Base-by-base conservation (phyloP, 2,888 invertebrate species). In the Pseudococcus jackbeardsleyi region DNA sequence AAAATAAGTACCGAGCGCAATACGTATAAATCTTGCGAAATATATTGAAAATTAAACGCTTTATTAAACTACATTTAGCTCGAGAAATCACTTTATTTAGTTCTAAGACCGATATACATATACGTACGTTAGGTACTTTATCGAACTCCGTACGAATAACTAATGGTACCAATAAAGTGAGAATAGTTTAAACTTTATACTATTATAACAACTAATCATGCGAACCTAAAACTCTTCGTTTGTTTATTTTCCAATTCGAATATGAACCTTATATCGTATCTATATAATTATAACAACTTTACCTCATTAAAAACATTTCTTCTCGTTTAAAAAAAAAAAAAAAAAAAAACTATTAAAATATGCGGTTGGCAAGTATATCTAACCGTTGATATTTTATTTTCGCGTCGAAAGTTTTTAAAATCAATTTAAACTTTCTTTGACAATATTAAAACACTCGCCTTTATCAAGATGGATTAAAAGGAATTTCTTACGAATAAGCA, bases 381-480 rank as follows among this genome's bases (percentile, higher is more conserved):
- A 54, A 54, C 17, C 17, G 54, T 54, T 54, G 54, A 54, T 54
- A n/a, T 54, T 54, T 54, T n/a, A 54, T 54, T 54, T 54, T 54
- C 54, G n/a, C 54, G 54, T 17, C 54, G 54, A 42, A 42, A 6
- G 6, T 42, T 54, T 54, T n/a, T n/a, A n/a, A 54, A 54, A 54
- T 54, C 54, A 54, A 54, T 54, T 54, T 54, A n/a, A 54, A 54
- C n/a, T 54, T 54, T 54, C n/a, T 54, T 54, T 54, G 54, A 54
- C 54, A 54, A n/a, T n/a, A 54, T 54, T 54, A 54, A 54, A 54
- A 54, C 54, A 15, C 54, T n/a, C 17, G 7, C 54, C 54, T 54
- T 54, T 54, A 54, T n/a, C 54, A 54, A 54, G 54, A 54, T 54
- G 54, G 54, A 54, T 54, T 54, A 54, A 54, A 54, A 54, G n/a